phyloP scores from a whole-genome alignment of 2,888 invertebrate genomes.

The Anthophora plumipes region DNA sequence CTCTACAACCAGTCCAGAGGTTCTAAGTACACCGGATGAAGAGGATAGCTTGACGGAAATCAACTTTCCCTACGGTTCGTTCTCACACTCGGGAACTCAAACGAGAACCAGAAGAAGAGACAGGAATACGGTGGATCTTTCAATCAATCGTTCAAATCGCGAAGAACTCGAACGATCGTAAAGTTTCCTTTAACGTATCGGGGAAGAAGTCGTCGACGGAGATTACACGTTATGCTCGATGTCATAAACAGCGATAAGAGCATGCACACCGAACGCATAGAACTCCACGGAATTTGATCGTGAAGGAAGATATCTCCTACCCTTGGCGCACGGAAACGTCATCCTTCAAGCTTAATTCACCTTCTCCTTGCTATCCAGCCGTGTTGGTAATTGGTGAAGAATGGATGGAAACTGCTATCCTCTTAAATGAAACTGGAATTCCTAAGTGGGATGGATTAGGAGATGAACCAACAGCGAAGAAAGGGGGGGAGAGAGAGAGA shows the following conservation, averaged over 20 bases:
- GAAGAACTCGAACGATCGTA: constrained; percentile 12
- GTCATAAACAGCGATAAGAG: constrained; percentile 16
- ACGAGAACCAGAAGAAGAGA: no score
- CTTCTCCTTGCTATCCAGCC: not conserved
- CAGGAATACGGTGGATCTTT: no score
- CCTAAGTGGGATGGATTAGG: constrained; percentile 17
- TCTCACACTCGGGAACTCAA: no score
- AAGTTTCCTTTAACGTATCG: constrained; percentile 27
- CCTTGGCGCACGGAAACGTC: not conserved
- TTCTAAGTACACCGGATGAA: constrained; percentile 8
- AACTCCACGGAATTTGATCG: constrained; percentile 32
- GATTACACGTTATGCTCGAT: constrained; percentile 4
- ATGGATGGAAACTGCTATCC: constrained; percentile 29
- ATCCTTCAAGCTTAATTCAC: constrained; percentile 34
- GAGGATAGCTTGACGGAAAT: constrained; percentile 15
- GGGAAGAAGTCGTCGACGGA: constrained; percentile 10
- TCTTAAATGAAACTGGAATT: constrained; percentile 41
- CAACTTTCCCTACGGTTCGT: constrained; percentile 1
- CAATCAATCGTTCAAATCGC: constrained; percentile 26
- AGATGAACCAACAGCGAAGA: constrained; percentile 12
- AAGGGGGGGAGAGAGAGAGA: not conserved
- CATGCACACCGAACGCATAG: not conserved
- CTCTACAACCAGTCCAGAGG: not conserved
- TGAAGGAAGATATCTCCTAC: constrained; percentile 15
- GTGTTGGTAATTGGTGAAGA: constrained; percentile 27